Evolutionary conservation across 2,888 invertebrate species (phyloP), one percentile per base, ranked within the genome.

Genomic region (Leptinotarsa rubiginosa): DNA sequence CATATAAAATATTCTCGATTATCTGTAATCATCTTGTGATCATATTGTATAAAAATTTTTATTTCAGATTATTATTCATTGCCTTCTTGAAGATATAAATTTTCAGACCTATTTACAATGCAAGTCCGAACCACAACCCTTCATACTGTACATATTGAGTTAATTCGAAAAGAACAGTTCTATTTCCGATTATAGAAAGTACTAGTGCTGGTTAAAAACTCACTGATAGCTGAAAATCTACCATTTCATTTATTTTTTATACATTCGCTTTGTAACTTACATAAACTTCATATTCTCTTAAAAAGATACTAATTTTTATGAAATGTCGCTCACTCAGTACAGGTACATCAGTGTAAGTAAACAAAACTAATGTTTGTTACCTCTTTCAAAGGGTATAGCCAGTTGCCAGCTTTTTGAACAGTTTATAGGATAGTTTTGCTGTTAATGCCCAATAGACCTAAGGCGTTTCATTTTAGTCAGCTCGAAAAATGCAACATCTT

Each of bases 271-370:
- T 3, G 16, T 62, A 25, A 25, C 25, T 41, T 25, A 62, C 2
- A 62, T 18, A 15, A 62, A 62, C 18, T n/a, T 31, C 12, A 62
- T 25, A 62, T 31, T 41, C 7, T 31, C 12, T 41, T 25, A 12
- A 25, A 72, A 71, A 76, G 52, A 77, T 70, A 77, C 70, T 74
- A 20, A 74, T 69, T 78, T 78, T 79, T 79, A 69, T 47, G 70
- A 77, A 79, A 76, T 73, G 70, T 77, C 73, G 78, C 76, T 65
- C 65, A 65, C 77, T 77, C 77, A 83, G 83, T 82, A 79, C 83
- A 83, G 81, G 77, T 83, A 78, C 83, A 83, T 72, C 83, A 83
- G 77, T 75, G 83, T 83, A 81, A 83, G 83, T 83, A 83, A 76
- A 76, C n/a, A 47, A 47, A 59, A 56, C 41, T 25, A 52, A 41